Evolutionary conservation across 2,888 invertebrate genomes (phyloP).

Genomic region (Sialis fuliginosa): DNA sequence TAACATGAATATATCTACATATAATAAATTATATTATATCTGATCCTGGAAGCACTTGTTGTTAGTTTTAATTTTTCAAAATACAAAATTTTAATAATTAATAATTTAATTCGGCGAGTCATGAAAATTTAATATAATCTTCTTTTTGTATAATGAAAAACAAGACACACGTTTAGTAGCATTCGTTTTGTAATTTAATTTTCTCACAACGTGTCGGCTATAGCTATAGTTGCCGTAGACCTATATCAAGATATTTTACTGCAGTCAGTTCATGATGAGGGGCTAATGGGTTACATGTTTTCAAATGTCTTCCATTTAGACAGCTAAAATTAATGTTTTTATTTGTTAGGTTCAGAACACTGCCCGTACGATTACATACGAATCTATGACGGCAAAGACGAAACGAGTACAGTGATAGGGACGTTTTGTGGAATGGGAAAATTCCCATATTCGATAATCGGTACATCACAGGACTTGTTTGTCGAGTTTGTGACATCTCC

Average conservation of each 20-base stretch:
- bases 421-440: slow-evolving; percentile 88
- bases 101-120: too few species aligned
- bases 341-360: slow-evolving; percentile 49
- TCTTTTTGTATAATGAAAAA: too few species aligned
- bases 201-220: too few species aligned
- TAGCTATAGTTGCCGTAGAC: too few species aligned
- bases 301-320: not conserved
- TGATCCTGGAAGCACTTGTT: too few species aligned
- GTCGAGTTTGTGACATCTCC: slow-evolving; percentile 81
- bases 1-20: too few species aligned
- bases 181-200: too few species aligned
- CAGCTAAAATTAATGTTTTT: slow-evolving; percentile 4
- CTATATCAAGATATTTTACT: not conserved
- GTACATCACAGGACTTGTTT: slow-evolving; percentile 74
- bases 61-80: too few species aligned
- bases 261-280: not conserved
- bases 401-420: slow-evolving; percentile 71
- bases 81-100: too few species aligned
- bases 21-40: too few species aligned
- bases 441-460: slow-evolving; percentile 86
- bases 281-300: not conserved
- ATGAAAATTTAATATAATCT: too few species aligned
- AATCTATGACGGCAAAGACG: slow-evolving; percentile 80
- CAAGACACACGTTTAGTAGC: too few species aligned
- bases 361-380: slow-evolving; percentile 82